These are phyloP conservation scores for Pyrgilauda ruficollis DNA, from an alignment of 2,113 vertebrate genomes.

Conservation along the genomic window DNA sequence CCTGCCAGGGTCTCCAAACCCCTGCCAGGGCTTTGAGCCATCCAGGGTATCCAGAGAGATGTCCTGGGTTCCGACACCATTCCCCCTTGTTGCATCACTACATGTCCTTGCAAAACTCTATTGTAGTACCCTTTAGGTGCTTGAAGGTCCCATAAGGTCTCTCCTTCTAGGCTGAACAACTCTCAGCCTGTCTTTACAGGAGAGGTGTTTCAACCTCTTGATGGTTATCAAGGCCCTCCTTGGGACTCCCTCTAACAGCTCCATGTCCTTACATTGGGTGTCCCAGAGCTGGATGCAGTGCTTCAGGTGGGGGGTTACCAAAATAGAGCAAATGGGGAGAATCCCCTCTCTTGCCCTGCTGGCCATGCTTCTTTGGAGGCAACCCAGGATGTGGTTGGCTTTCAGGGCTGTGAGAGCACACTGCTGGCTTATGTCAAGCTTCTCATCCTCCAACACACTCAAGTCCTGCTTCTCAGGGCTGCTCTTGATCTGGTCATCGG, in stretches of 20 bases:
- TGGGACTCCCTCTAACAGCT: background rate
- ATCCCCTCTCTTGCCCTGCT: background rate
- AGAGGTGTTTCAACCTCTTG: background rate
- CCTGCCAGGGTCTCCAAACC: too few relatives aligned
- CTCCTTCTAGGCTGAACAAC: background rate
- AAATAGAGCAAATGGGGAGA: background rate
- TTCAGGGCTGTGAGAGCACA: background rate
- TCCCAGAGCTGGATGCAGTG: background rate
- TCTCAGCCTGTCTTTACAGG: background rate
- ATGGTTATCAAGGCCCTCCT: background rate
- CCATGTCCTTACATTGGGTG: rapidly evolving
- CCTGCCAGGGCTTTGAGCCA: too few relatives aligned
- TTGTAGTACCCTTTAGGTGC: background rate
- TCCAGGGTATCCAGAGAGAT: too few relatives aligned
- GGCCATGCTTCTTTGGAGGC: rapidly evolving
- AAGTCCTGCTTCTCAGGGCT: background rate
- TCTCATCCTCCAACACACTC: rapidly evolving
- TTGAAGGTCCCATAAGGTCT: background rate
- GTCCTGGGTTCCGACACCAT: background rate
- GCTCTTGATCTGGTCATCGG: background rate
- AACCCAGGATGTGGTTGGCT: background rate
- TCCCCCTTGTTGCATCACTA: background rate
- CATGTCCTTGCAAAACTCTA: background rate
- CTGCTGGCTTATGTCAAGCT: background rate
- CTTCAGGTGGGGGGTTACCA: background rate